Percentiles rank a stretch among this genome's conserved stretches.
phyloP scores from a whole-genome alignment of 2,113 vertebrate species.

The Tamias sibiricus region DNA sequence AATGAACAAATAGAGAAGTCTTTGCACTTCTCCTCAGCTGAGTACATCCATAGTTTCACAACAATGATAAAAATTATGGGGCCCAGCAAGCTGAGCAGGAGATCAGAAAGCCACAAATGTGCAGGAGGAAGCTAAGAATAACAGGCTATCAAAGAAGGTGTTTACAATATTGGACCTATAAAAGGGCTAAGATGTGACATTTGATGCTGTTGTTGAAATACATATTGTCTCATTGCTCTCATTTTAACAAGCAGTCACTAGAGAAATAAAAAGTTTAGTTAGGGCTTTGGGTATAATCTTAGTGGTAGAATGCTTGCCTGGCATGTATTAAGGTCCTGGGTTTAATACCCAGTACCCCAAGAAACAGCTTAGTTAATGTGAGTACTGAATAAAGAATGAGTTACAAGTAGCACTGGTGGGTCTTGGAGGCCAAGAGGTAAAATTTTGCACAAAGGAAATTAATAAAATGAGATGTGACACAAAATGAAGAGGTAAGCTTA shows the following conservation, averaged over 20 bases:
- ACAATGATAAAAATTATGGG: constrained; percentile 11
- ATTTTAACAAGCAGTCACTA: not conserved
- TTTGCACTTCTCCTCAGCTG: not conserved
- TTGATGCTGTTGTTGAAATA: not conserved
- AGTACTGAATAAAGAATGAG: not conserved
- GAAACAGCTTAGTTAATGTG: not conserved
- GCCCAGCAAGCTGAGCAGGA: not conserved
- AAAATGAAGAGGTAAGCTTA: not conserved
- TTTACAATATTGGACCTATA: not conserved
- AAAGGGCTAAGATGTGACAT: not conserved
- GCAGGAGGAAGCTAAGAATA: not conserved
- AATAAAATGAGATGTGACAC: not conserved
- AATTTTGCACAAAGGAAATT: not conserved
- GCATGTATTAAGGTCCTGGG: not conserved
- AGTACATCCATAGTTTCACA: not conserved
- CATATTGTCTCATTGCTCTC: not conserved
- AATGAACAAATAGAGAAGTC: not conserved
- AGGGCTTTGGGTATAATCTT: not conserved
- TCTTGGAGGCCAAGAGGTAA: not conserved
- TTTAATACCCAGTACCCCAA: not conserved
- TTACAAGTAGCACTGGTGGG: not conserved
- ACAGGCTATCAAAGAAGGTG: not conserved
- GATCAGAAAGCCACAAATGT: not conserved
- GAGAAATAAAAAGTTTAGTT: not conserved
- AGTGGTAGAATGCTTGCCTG: not conserved